Evolutionary conservation across 64 coral and sea anemone genomes (phyloP), one percentile per base, ranked within the genome.

Genomic region (Pocillopora verrucosa): DNA sequence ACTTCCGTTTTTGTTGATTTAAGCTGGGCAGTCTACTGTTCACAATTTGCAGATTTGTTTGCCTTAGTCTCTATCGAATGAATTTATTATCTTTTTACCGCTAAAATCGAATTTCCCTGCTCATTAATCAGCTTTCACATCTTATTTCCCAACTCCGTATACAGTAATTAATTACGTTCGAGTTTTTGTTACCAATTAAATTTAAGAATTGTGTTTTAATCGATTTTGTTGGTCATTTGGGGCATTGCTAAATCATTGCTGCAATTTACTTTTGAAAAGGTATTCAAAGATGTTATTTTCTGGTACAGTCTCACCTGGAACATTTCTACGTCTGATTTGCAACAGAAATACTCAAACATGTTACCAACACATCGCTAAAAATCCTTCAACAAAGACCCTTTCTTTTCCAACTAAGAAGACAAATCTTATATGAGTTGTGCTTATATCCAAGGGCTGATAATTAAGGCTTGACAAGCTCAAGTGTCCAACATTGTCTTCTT

Each of bases 81-180:
- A 85, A 85, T 68, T 85, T 72, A 85, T 85, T 85, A 72, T 85
- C 38, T 72, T 85, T 85, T 85, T 85, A 85, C 63, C 0, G 82
- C 38, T 72, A 24, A 72, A 57, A 85, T 72, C 61, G 65, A 85
- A 85, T 72, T 85, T 68, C 65, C 82, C 57, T 37, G 4, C 82
- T 51, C 58, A 72, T 63, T 72, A 58, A 85, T 85, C 13, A 72
- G 65, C 36, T 13, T 85, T 85, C 82, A 72, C 37, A 45, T 16
- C 30, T 36, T 56, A 70, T 85, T 85, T 85, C 38, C 82, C 64
- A 11, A 24, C 65, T 56, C 72, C 67, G n/a, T 70, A 3, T 85
- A 26, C 14, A 51, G 36, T 72, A 85, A 85, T 85, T 72, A 72
- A 85, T 85, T 72, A 85, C 72, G 63, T 72, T 65, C 16, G 25